These are phyloP conservation scores for Axis porcinus DNA, from an alignment of 2,113 vertebrate species.

Conservation along the genomic window DNA sequence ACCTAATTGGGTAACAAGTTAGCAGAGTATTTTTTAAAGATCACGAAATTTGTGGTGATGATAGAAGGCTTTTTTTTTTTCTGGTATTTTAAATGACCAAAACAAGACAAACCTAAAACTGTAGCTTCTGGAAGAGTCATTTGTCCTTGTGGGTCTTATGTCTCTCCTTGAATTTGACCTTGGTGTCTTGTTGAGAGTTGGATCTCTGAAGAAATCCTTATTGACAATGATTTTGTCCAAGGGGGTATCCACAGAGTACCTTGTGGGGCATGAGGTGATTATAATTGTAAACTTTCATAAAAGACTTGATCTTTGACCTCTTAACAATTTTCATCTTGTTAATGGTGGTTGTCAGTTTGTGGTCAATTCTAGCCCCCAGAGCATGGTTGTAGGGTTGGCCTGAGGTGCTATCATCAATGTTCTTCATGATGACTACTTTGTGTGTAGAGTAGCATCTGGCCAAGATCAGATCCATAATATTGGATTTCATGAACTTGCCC, in stretches of 20 bases:
- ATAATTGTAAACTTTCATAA: slow-evolving; percentile 82
- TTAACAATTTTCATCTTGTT: slow-evolving; percentile 95
- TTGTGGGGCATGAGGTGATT: not conserved
- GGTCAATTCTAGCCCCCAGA: not conserved
- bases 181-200: not conserved
- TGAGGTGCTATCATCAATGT: not conserved
- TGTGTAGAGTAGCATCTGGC: not conserved
- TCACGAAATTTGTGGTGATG: not conserved
- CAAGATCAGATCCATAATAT: not conserved
- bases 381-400: not conserved
- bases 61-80: not conserved
- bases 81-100: not conserved
- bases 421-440: not conserved
- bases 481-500: not conserved
- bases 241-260: not conserved
- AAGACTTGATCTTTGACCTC: slow-evolving; percentile 96
- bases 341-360: slow-evolving; percentile 92
- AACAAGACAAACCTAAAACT: not conserved
- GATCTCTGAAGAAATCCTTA: not conserved
- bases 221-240: not conserved
- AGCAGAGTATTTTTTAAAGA: not conserved
- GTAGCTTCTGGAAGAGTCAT: not conserved
- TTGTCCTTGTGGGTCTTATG: not conserved
- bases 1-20: not conserved
- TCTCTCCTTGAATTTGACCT: not conserved